Evolutionary conservation across 2,113 vertebrate species (phyloP).

Genomic region (Circaetus gallicus): DNA sequence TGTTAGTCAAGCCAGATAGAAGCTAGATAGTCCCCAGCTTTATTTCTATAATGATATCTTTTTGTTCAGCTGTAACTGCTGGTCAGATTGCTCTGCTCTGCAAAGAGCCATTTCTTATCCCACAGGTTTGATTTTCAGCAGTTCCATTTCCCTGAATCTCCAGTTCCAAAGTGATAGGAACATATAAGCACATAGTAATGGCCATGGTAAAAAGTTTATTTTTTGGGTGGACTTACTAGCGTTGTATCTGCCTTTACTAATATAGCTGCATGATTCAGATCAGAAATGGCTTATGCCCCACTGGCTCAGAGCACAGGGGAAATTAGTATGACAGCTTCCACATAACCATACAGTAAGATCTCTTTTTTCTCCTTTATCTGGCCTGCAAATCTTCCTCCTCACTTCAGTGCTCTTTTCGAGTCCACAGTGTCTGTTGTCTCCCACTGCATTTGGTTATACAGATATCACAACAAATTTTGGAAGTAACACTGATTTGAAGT

Average conservation of each 20-base stretch:
- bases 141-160: not conserved
- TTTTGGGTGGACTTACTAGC: not conserved
- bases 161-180: not conserved
- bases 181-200: not conserved
- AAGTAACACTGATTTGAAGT: not conserved
- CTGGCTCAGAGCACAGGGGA: not conserved
- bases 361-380: not conserved
- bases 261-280: not conserved
- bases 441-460: not conserved
- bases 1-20: not conserved
- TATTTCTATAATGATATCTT: not conserved
- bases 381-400: not conserved
- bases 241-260: not conserved
- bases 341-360: fast-evolving
- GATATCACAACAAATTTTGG: not conserved
- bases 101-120: not conserved
- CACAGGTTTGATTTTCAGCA: not conserved
- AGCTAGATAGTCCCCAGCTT: not conserved
- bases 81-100: not conserved
- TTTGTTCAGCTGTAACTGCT: not conserved
- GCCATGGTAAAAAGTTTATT: not conserved
- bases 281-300: not conserved
- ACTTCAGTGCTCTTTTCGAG: not conserved
- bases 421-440: not conserved
- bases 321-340: not conserved